Evolutionary conservation across 2,888 invertebrate genomes (phyloP).

Genomic region (Gisinianus flammeolus): DNA sequence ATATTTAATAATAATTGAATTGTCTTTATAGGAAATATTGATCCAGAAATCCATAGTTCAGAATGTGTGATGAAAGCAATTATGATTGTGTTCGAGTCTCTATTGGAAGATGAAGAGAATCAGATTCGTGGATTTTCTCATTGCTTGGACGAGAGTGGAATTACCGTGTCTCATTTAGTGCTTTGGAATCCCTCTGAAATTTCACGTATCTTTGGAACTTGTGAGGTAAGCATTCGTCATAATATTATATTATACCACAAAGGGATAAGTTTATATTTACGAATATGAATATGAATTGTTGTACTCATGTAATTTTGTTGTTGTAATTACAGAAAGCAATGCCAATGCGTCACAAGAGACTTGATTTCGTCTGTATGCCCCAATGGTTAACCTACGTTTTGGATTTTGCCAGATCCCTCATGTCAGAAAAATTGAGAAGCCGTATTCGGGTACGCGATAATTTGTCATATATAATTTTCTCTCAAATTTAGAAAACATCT

Average conservation of each 20-base stretch:
- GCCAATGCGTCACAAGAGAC: slow-evolving; percentile 79
- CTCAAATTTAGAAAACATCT: too few relatives aligned
- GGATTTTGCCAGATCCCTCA: slow-evolving; percentile 73
- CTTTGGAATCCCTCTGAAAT: slow-evolving; percentile 82
- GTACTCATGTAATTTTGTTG: slow-evolving; percentile 44
- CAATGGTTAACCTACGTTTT: slow-evolving; percentile 75
- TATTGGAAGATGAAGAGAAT: slow-evolving; percentile 81
- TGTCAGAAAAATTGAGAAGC: slow-evolving; percentile 74
- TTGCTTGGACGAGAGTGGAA: slow-evolving; percentile 80
- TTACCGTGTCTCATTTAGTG: slow-evolving; percentile 78
- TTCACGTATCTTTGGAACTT: slow-evolving; percentile 76
- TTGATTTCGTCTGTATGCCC: slow-evolving; percentile 75
- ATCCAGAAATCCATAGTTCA: slow-evolving; percentile 77
- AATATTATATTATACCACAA: neutral
- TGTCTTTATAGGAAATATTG: slow-evolving; percentile 74
- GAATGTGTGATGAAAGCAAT: slow-evolving; percentile 80
- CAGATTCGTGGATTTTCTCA: slow-evolving; percentile 81
- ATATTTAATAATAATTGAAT: too few relatives aligned
- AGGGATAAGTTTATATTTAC: neutral
- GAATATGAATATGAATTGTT: neutral
- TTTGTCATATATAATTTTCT: neutral
- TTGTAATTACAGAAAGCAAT: slow-evolving; percentile 71
- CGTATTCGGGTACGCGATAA: slow-evolving; percentile 69
- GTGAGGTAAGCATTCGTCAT: slow-evolving; percentile 67
- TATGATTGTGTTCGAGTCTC: slow-evolving; percentile 76